Evolutionary conservation across 2,888 invertebrate species (phyloP), one percentile per base, ranked within the genome.

Genomic region (Xanthia togata): DNA sequence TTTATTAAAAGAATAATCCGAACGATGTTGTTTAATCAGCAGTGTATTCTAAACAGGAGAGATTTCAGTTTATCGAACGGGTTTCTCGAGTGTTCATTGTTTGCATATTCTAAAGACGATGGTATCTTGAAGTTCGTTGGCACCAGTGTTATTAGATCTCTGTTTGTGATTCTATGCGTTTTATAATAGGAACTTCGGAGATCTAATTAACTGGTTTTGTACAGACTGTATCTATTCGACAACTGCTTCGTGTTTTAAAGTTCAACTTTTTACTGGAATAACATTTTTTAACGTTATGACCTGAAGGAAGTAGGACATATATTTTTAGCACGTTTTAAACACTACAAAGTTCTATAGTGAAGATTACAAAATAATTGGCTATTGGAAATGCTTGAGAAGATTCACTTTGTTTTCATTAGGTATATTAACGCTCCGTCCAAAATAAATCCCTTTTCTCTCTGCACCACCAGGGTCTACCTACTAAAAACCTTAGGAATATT

Each of bases 91-190:
- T 85, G 74, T 79, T 89, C 87, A 90, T 91, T 91, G 92, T 92
- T 90, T 91, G 91, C 90, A 91, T 90, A 90, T 89, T 87, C 84
- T 76, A 75, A 81, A 82, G 74, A 69, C 79, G 89, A 87, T 87
- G 73, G 76, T 78, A 88, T 89, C 89, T 85, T 73, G 11, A 75
- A 79, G 76, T 84, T 82, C 73, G 70, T 78, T 70, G 70, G 70
- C 73, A 78, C 87, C 87, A 87, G 83, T 68, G 23, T 87, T 87
- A 83, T 85, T 79, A 79, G 88, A 88, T 80, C 85, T 78, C 76
- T 47, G 71, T 81, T 87, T 73, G 70, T 83, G 88, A 74, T 81
- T 78, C 67, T 70, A 64, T 75, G 50, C 62, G 69, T 81, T 73
- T 73, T 77, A 71, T 76, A 83, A 73, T 55, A 77, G 71, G 77